Evolutionary conservation across 2,113 vertebrate genomes (phyloP), one percentile per base, ranked within the genome.

Genomic region (Ascaphus truei): DNA sequence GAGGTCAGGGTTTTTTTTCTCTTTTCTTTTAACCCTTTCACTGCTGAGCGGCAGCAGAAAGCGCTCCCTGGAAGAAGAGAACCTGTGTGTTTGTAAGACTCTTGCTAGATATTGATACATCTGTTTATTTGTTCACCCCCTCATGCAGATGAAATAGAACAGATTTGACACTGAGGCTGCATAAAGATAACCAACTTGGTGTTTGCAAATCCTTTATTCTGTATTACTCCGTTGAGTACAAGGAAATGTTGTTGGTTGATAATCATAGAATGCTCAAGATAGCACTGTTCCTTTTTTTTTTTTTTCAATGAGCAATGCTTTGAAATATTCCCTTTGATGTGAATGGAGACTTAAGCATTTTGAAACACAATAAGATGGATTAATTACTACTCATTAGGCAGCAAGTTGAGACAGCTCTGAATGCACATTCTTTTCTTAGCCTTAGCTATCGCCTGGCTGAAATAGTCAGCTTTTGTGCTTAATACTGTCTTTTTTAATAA

Each of bases 401-500:
- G 81, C 83, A 85, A 92, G 87, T 92, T 86, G 82, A 90, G 77
- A 87, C 85, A 85, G 85, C 85, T 81, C 80, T 94, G 89, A 95
- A 93, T 93, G 92, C 85, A 83, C 85, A 88, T 88, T 92, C 90
- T 93, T 92, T 94, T 87, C 93, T 88, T 83, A 79, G 83, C 88
- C 82, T 83, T 83, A 84, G 86, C 89, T 77, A 78, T 85, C 84
- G 88, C 87, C 87, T 84, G 92, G 91, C 89, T 84, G 87, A 90
- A 94, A 89, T 90, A 89, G 92, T 86, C 90, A 85, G 86, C 93
- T 93, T 96, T 95, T 96, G 92, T 95, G 86, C 90, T 89, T 92
- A 87, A 89, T 90, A 86, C 93, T 89, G 90, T 92, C 92, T 93
- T 87, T 89, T 89, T 89, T 94, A 92, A 93, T 98, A 94, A 96